Evolutionary conservation across 2,888 invertebrate genomes (phyloP).

Genomic region (Metacarcinus magister): DNA sequence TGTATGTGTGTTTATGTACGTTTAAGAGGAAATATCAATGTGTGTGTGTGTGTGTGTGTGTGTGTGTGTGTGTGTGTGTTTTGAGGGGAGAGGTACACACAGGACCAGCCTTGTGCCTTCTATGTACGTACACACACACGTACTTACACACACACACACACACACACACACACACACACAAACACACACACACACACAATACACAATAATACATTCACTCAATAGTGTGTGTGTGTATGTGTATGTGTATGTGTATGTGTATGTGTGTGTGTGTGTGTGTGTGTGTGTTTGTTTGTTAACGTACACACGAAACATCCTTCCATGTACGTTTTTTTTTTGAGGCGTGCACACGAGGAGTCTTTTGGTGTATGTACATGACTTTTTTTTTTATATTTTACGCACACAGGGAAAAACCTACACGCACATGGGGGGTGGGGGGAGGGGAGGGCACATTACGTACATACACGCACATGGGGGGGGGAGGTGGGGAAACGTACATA

Average conservation of each 20-base stretch:
- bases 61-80: background rate
- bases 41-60: slow-evolving; percentile 38
- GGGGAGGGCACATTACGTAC: background rate
- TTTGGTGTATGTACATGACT: no score
- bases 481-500: background rate
- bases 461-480: background rate
- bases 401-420: background rate
- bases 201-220: background rate
- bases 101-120: slow-evolving; percentile 69
- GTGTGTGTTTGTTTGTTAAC: background rate
- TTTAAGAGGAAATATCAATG: background rate
- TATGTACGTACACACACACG: slow-evolving; percentile 6
- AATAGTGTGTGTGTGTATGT: background rate
- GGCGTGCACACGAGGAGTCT: background rate
- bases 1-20: background rate
- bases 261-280: background rate
- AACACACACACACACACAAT: background rate
- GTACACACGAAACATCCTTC: background rate
- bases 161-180: slow-evolving; percentile 4
- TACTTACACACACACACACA: slow-evolving; percentile 31
- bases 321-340: background rate
- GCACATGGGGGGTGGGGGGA: background rate
- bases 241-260: background rate
- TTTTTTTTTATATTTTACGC: background rate
- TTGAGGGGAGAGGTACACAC: slow-evolving; percentile 11